Evolutionary conservation across 1,140 invertebrate genomes (phyloP).

Genomic region (Maconellicoccus hirsutus): DNA sequence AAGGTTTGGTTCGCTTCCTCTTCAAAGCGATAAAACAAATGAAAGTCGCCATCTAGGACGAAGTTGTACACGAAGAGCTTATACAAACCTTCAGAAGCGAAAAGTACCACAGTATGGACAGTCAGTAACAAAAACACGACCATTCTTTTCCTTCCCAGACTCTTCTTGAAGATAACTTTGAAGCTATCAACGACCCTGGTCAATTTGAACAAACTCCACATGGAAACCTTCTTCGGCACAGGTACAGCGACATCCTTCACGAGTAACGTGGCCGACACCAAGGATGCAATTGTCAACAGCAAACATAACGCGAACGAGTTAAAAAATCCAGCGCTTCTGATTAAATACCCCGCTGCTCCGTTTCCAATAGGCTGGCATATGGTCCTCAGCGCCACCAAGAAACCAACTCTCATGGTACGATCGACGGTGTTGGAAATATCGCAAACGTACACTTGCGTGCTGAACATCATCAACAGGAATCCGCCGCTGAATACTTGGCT

Average conservation of each 20-base stretch:
- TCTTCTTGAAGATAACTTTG: background rate
- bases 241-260: background rate
- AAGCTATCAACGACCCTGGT: background rate
- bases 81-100: background rate
- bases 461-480: background rate
- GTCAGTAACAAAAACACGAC: background rate
- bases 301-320: background rate
- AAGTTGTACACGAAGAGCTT: too few species aligned
- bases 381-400: background rate
- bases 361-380: background rate
- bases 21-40: too few species aligned
- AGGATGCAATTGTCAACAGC: background rate
- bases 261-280: background rate
- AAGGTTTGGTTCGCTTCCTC: too few species aligned
- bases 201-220: background rate
- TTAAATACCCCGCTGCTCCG: background rate
- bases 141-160: background rate
- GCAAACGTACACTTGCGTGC: background rate
- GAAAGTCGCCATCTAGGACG: too few species aligned
- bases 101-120: background rate
- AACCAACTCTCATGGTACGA: background rate
- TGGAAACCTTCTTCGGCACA: background rate
- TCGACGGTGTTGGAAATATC: background rate
- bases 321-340: background rate
- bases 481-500: background rate